Evolutionary conservation across 2,888 invertebrate genomes (phyloP), one percentile per base, ranked within the genome.

Genomic region (Theretra japonica): DNA sequence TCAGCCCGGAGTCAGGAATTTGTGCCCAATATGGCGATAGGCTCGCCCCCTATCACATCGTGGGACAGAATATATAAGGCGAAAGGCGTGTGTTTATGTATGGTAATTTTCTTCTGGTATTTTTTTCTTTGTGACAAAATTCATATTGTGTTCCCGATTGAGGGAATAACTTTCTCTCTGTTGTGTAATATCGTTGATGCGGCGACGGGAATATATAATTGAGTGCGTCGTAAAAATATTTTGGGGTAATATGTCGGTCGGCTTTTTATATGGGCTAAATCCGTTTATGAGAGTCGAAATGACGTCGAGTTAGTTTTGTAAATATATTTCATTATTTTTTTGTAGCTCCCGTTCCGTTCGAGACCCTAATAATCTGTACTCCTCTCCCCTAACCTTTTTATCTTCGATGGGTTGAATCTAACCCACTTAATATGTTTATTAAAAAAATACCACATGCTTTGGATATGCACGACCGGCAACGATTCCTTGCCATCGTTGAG

Each of bases 81-180:
- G n/a, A n/a, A n/a, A n/a, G n/a, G n/a, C n/a, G n/a, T n/a, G n/a
- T n/a, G n/a, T n/a, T n/a, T n/a, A n/a, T n/a, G n/a, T n/a, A n/a
- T 81, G 74, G 72, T 73, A 75, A 77, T 75, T 75, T 74, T 70
- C 72, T 74, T 71, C 65, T 5, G 17, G 15, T 33, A 48, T 48
- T 23, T 65, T 65, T 41, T 41, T 48, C 62, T 65, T 65, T 65
- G 48, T 23, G 41, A 48, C 23, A 33, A 62, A 62, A 48, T 65
- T 65, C 65, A 25, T 65, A 65, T 48, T 23, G 15, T 23, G 41
- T 23, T 65, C 62, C 33, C 21, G 6, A n/a, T 62, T 59, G 17
- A 17, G 28, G 33, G 2, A 28, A 33, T 21, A 41, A 62, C 41
- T n/a, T 65, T 23, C 23, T 23, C 48, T 23, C 17, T 23, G 25